Evolutionary conservation across 2,113 vertebrate genomes (phyloP), one percentile per base, ranked within the genome.

Genomic region (Uria lomvia): DNA sequence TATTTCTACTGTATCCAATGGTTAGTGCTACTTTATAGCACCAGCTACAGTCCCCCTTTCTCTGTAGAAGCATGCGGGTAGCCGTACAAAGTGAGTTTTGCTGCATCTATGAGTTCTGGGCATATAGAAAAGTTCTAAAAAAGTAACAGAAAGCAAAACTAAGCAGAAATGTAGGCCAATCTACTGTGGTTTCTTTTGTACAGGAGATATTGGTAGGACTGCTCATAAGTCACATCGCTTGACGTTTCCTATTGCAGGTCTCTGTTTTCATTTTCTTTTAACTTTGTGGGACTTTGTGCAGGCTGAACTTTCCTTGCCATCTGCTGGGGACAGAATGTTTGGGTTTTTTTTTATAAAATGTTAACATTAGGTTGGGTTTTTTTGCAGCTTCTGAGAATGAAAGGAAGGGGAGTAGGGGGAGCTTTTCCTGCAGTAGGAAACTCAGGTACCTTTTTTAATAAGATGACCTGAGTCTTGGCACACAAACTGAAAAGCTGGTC

Each of bases 31-130:
- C 23, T 72, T 92, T 21, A 47, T 5, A 50, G 2, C 26, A 65
- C 24, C n/a, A 34, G 24, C 14, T 86, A 40, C 11, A 19, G 42
- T 55, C 12, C 7, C 19, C 36, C n/a, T 60, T 52, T 77, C 62
- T 55, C 3, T 1, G n/a, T 6, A 66, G n/a, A 79, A 63, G 3
- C 21, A 16, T 8, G 49, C 0, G 1, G 38, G 38, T 12, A 42
- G 50, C 8, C 40, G 9, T 20, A 65, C 6, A 66, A 59, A 90
- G 13, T 2, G 6, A 79, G 19, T 18, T 88, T 68, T 60, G 23
- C 7, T 56, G 9, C 30, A 40, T 36, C 23, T 36, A 1, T 40
- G 24, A 68, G 36, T 50, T 85, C 56, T 16, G 32, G 13, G 4
- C 15, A 50, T 66, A 76, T 63, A 11, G 38, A 77, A 56, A 71